These are phyloP conservation scores for Tenthredo distinguenda DNA, from an alignment of 2,888 invertebrate species.

Conservation along the genomic window DNA sequence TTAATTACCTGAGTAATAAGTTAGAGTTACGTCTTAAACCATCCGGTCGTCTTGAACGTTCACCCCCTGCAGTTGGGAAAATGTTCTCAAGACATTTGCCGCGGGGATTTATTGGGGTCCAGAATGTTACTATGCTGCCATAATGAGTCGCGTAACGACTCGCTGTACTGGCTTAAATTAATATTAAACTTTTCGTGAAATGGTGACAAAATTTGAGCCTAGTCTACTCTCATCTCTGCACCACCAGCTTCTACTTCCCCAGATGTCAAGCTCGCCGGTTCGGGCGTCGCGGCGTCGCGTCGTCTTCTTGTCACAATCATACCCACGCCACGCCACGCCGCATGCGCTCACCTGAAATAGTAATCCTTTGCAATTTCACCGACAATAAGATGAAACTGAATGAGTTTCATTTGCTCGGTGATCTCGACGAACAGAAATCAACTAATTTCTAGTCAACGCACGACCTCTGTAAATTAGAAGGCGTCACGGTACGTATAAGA, in stretches of 20 bases:
- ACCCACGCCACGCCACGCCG: neutral
- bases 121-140: constrained; percentile 55
- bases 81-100: constrained; percentile 50
- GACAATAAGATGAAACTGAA: constrained; percentile 30
- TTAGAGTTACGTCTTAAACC: constrained; percentile 52
- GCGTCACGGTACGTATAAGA: constrained; percentile 39
- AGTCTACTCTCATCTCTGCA: constrained; percentile 8
- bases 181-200: constrained; percentile 51
- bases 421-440: constrained; percentile 30
- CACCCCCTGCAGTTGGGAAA: constrained; percentile 26
- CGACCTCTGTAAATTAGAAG: constrained; percentile 47
- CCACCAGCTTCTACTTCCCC: neutral
- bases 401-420: constrained; percentile 40
- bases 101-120: constrained; percentile 54
- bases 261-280: neutral
- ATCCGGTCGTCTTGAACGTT: constrained; percentile 50
- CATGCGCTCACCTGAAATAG: constrained; percentile 21
- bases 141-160: constrained; percentile 56
- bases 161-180: constrained; percentile 50
- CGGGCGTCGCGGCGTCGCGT: neutral
- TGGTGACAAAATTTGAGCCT: constrained; percentile 38
- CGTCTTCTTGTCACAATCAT: constrained; percentile 33
- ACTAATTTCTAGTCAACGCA: constrained; percentile 46
- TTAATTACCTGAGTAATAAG: constrained; percentile 51
- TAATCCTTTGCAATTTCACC: constrained; percentile 15